phyloP scores from a whole-genome alignment of 2,797 vertebrate species.

The Microctenopoma lineatum region DNA sequence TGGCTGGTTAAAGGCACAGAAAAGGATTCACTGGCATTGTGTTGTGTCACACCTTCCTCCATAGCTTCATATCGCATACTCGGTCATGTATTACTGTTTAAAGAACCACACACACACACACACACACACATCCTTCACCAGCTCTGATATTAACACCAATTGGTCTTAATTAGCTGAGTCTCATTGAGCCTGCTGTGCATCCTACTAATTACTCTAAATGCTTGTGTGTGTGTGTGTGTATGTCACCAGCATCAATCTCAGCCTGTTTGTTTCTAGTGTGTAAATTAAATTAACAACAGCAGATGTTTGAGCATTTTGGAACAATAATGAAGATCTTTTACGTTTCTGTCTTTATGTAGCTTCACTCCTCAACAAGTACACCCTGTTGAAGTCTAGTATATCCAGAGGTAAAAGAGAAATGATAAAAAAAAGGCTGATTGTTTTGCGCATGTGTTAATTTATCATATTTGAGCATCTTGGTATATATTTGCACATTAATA shows the following conservation, averaged over 20 bases:
- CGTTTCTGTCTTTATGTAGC: slow-evolving; percentile 4
- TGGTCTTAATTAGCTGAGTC: slow-evolving; percentile 52
- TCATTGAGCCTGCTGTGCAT: slow-evolving; percentile 38
- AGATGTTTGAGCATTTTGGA: slow-evolving; percentile 30
- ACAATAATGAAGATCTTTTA: slow-evolving; percentile 26
- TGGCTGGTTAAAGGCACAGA: too few relatives aligned
- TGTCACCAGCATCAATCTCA: slow-evolving; percentile 32
- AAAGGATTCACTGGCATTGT: too few relatives aligned
- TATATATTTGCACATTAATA: too few relatives aligned
- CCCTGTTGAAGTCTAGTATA: not conserved
- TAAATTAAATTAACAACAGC: slow-evolving; percentile 41
- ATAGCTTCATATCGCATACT: not conserved
- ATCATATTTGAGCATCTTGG: too few relatives aligned
- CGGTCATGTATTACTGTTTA: slow-evolving; percentile 1
- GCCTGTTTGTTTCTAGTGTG: slow-evolving; percentile 26
- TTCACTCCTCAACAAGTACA: not conserved
- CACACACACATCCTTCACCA: not conserved
- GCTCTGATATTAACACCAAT: slow-evolving; percentile 52
- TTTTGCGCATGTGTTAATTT: too few relatives aligned
- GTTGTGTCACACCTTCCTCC: not conserved
- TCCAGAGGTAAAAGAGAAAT: not conserved
- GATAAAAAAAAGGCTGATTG: not conserved
- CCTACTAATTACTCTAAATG: slow-evolving; percentile 44
- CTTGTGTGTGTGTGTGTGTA: slow-evolving; percentile 27
- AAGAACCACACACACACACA: not conserved